Conservation (phyloP, 2,797 vertebrate genomes). For the Phataginus tetradactyla region DNA sequence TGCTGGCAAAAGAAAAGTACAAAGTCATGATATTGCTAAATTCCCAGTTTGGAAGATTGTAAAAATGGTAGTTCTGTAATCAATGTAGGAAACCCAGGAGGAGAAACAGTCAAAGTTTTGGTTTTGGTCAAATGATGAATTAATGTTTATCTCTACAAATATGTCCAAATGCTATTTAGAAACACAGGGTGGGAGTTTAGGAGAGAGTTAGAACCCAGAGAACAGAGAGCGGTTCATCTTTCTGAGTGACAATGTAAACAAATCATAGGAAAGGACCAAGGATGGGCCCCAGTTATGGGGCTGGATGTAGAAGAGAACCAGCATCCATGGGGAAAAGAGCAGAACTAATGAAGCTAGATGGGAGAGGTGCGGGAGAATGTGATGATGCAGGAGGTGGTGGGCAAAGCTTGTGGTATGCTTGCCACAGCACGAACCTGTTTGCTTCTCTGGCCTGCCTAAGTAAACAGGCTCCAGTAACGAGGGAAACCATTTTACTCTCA, state of each 20-base stretch:
- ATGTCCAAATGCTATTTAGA: neutral
- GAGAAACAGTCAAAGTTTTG: neutral
- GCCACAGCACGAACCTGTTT: neutral
- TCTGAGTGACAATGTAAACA: neutral
- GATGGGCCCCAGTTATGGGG: neutral
- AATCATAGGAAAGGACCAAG: neutral
- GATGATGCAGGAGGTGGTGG: neutral
- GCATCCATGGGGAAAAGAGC: neutral
- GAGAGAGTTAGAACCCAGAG: neutral
- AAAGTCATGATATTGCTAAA: neutral
- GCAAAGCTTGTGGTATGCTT: neutral
- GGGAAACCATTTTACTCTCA: conserved; percentile 56
- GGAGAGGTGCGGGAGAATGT: neutral
- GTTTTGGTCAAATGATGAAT: neutral
- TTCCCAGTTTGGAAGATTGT: neutral
- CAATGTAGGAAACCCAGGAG: neutral
- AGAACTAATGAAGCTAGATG: neutral
- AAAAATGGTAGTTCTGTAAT: neutral
- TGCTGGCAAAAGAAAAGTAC: neutral
- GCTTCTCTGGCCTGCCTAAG: conserved; percentile 22
- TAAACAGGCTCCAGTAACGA: conserved; percentile 53
- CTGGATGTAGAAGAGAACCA: neutral
- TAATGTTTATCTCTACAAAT: neutral
- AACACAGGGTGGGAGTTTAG: neutral
- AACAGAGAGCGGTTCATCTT: neutral